Percentiles rank a stretch among this genome's conserved stretches.
Conservation (phyloP, 2,888 invertebrate genomes). For the Phorcus lineatus region DNA sequence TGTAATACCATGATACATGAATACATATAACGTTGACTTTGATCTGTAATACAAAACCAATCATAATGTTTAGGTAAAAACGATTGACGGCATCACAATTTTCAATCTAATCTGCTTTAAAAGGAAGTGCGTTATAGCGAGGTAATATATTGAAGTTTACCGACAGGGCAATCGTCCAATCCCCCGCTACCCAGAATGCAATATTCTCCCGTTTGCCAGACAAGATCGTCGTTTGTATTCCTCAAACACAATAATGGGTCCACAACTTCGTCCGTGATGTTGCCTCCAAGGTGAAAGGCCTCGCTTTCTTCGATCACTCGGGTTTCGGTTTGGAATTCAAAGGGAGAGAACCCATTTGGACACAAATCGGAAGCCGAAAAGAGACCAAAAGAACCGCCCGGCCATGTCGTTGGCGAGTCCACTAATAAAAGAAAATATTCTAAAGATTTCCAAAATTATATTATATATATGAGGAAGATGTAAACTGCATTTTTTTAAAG, state of each 20-base stretch:
- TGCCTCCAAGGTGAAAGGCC: neutral
- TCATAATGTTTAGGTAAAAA: too few relatives aligned
- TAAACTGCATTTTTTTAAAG: too few relatives aligned
- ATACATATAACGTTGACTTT: too few relatives aligned
- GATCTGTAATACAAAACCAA: too few relatives aligned
- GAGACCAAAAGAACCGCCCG: neutral
- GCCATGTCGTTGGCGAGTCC: neutral
- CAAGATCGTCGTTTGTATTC: neutral
- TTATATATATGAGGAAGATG: too few relatives aligned
- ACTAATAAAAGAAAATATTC: neutral
- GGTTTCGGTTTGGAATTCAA: neutral
- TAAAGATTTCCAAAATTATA: too few relatives aligned
- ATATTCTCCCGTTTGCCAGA: neutral
- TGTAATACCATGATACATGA: too few relatives aligned
- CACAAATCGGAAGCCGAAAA: neutral
- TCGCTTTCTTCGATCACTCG: neutral
- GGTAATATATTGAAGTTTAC: neutral
- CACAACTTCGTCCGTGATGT: neutral
- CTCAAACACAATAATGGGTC: neutral
- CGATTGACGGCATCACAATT: too few relatives aligned
- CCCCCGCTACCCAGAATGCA: neutral
- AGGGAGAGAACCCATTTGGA: neutral
- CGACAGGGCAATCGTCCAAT: neutral
- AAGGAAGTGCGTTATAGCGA: too few relatives aligned
- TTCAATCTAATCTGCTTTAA: too few relatives aligned